Base-by-base conservation (phyloP, 2,888 invertebrate species). In the Ophraella communa region DNA sequence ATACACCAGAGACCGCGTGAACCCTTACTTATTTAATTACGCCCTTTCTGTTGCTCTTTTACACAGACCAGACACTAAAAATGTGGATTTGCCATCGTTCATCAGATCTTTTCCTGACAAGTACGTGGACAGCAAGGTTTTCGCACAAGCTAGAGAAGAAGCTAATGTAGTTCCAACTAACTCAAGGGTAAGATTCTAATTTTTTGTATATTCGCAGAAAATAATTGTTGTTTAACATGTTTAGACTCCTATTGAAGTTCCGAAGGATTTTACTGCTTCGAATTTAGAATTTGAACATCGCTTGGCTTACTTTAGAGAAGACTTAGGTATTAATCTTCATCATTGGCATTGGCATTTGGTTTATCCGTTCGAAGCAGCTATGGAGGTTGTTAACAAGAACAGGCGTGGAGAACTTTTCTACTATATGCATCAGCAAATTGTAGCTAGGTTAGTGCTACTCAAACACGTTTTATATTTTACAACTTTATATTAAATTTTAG, bases 311-410 rank as follows among this genome's bases (percentile, higher is more conserved):
- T 94, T 91, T 86, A 87, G 94, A 39, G 94, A 94, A 79, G 94
- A 94, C 80, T 84, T 93, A 67, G 93, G 93, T 69, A 85, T 94
- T 73, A 94, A 94, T 82, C 88, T 93, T 55, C 94, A 94, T 80
- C 94, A 95, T 79, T 95, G 94, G 94, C 94, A 94, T 78, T 94
- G 94, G 94, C 94, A 95, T 81, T 85, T 94, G 71, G 93, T 94
- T 1, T 94, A 94, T 80, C 94, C 94, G 0, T 90, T 90, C 80
- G 89, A 90, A 71, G 87, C 89, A 0, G 82, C 86, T 0, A 72
- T 73, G 47, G 81, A 83, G 42, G 87, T 92, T 42, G 91, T 93
- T 3, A 85, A 85, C 53, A 93, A 93, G 78, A 90, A 93, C 77
- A 86, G 92, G 58, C 87, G 92, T 30, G 92, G 93, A 24, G 92